Base-by-base conservation (phyloP, 2,888 invertebrate genomes). In the Heliconius ismenius region DNA sequence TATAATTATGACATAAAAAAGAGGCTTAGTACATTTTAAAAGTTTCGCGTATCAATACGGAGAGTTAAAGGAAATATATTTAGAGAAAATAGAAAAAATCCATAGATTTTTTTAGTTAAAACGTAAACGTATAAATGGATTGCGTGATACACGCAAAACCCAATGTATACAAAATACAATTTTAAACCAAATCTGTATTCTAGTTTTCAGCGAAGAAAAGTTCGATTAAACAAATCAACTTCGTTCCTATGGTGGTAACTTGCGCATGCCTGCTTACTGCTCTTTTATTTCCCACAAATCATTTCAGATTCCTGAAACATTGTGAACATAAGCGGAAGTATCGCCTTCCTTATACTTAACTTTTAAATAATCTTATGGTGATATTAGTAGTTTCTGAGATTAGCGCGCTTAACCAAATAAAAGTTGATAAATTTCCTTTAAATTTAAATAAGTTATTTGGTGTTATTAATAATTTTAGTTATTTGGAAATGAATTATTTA, bases 241-340 rank as follows among this genome's bases (percentile, higher is more conserved):
- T 64, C 79, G 79, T 72, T 76, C 78, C 80, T 70, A 68, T 49
- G 36, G 72, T 62, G 67, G 80, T 78, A 81, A 77, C 81, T 74
- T 43, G 81, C 77, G 83, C 81, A 83, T 81, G 85, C 81, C 82
- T 83, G 83, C 79, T n/a, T 81, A 74, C 85, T 80, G 80, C 83
- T 79, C 83, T 78, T 78, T 67, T 39, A 65, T 15, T 39, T 43
- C 24, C 13, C 24, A 74, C 74, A 78, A 72, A 78, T 74, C 70
- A 67, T n/a, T 58, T 64, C 43, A 54, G 26, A 76, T 28, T 43
- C 43, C 70, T 49, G n/a, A 24, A 73, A 58, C 39, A 65, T 76
- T 72, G 65, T 60, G 72, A 76, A 63, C 26, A 72, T 43, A 28
- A 58, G n/a, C 62, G 69, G 72, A 73, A 58, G n/a, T 67, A 72